Percentiles rank a stretch among this genome's conserved stretches.
These are phyloP conservation scores for Beris chalybata DNA, from an alignment of 2,888 invertebrate species.

Conservation along the genomic window DNA sequence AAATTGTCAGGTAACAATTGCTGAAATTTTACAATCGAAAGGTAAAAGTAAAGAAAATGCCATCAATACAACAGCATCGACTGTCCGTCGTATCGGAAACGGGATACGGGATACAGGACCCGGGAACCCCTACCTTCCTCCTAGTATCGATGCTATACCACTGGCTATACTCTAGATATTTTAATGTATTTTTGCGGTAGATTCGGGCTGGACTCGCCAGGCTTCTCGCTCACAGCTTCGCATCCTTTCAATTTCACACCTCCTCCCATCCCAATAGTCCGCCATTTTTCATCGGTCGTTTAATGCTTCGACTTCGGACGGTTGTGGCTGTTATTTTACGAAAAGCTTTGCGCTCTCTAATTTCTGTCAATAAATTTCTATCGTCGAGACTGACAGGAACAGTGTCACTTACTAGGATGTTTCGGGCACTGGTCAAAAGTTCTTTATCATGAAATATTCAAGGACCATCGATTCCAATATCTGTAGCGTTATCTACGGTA, in stretches of 20 bases:
- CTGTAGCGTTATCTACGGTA: conserved; percentile 5
- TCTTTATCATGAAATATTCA: conserved; percentile 33
- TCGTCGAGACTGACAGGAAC: conserved; percentile 20
- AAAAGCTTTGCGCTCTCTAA: conserved; percentile 31
- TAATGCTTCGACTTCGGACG: too few relatives aligned
- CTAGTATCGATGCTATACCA: too few relatives aligned
- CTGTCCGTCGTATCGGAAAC: neutral
- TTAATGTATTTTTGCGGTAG: too few relatives aligned
- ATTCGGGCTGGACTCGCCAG: too few relatives aligned
- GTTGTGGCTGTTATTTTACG: conserved; percentile 6
- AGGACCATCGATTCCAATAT: conserved; percentile 30
- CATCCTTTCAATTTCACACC: too few relatives aligned
- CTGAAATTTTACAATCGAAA: conserved; percentile 35
- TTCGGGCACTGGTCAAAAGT: conserved; percentile 35
- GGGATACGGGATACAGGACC: too few relatives aligned
- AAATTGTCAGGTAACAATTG: conserved; percentile 39
- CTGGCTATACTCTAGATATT: too few relatives aligned
- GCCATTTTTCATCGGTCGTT: too few relatives aligned
- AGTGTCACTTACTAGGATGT: conserved; percentile 27
- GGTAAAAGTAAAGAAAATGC: conserved; percentile 16
- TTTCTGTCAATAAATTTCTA: conserved; percentile 34
- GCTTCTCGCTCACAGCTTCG: too few relatives aligned
- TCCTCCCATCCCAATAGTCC: too few relatives aligned
- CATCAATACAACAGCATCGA: conserved; percentile 4
- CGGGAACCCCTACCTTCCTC: too few relatives aligned